Conservation (phyloP, 30 jellyfish, hydroid and myxozoan genomes). For the Mastigias papua region DNA sequence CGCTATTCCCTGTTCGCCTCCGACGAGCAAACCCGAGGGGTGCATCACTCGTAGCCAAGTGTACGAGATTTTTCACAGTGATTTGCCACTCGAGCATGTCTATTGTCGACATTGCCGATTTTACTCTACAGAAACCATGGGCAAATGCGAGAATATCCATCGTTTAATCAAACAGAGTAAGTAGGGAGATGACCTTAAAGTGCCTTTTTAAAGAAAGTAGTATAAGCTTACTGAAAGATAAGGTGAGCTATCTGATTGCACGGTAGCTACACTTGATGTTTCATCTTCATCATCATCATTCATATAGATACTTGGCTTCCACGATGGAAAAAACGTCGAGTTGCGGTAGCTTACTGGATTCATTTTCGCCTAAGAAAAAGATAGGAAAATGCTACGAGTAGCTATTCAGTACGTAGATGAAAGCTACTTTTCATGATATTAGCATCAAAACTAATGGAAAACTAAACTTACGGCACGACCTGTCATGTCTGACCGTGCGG, state of each 20-base stretch:
- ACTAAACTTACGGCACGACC: no score
- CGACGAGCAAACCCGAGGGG: no score
- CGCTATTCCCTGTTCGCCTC: no score
- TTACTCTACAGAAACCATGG: no score
- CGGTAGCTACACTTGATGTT: slow-evolving; percentile 41
- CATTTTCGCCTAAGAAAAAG: slow-evolving; percentile 61
- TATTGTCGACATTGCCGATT: no score
- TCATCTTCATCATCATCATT: slow-evolving; percentile 90
- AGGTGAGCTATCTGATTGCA: slow-evolving; percentile 53
- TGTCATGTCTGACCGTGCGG: no score
- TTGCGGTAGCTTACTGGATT: slow-evolving; percentile 85
- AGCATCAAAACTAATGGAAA: no score
- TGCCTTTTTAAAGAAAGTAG: neutral
- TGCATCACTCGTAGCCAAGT: no score
- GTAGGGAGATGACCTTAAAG: no score
- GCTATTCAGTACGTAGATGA: neutral
- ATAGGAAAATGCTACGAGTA: neutral
- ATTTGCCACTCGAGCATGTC: no score
- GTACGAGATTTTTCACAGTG: no score
- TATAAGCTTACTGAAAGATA: slow-evolving; percentile 59
- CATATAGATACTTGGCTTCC: slow-evolving; percentile 94
- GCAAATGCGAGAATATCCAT: no score
- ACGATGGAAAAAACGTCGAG: slow-evolving; percentile 94
- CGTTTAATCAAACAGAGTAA: neutral
- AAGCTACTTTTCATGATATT: neutral